Evolutionary conservation across 2,888 invertebrate species (phyloP), one percentile per base, ranked within the genome.

Genomic region (Synergus gifuensis): DNA sequence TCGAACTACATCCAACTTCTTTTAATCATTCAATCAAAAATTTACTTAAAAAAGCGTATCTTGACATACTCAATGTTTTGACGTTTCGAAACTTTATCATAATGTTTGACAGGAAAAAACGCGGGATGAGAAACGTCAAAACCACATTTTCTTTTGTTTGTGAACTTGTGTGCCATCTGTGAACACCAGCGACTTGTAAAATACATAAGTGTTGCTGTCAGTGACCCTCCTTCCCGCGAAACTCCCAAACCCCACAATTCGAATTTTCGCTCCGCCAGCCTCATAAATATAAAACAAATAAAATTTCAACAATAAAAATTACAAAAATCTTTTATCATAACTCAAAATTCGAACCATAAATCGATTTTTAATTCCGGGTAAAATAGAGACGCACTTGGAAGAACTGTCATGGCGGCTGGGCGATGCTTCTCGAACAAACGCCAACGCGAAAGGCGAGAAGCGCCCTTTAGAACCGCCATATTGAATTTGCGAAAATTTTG

Each of bases 101-200:
- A 54, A 79, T 77, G 81, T 78, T 81, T 81, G 79, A 78, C 18
- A 18, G 36, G 14, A 44, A 36, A 18, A 36, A 28, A 63, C 28
- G 77, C 78, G 81, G 79, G 76, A 78, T 76, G 81, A 81, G 66
- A 87, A 87, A 87, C 79, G 81, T 84, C 84, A 87, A 80, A 58
- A 66, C 80, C 80, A 81, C 78, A 83, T 86, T 85, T 83, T 81
- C 79, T 85, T 87, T 85, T 85, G 83, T 85, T 81, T 83, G 85
- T 84, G 87, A 85, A 85, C 85, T 85, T 83, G 80, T 90, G 91
- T 90, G 91, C 91, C 91, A 90, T 91, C 91, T 91, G 88, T 91
- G 90, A 88, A 86, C 84, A 79, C 83, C 79, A 78, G 79, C 76
- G 85, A 83, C 78, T 79, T 79, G 64, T 83, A 80, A 81, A 67